Evolutionary conservation across 2,797 vertebrate genomes (phyloP).

Genomic region (Notoglanidium macrostoma): DNA sequence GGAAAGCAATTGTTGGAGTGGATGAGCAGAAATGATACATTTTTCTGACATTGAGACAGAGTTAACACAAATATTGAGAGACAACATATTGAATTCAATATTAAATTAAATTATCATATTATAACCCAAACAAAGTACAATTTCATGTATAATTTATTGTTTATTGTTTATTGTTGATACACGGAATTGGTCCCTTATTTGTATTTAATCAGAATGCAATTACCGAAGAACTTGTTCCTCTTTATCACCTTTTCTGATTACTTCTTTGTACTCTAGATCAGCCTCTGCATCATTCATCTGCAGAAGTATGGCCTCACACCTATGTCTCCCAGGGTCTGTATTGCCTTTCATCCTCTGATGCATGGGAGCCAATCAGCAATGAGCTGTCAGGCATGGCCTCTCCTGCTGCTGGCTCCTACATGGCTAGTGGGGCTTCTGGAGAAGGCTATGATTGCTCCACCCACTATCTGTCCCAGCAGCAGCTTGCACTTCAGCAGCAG

Average conservation of each 20-base stretch:
- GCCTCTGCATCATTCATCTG: slow-evolving; percentile 87
- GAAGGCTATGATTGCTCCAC: slow-evolving; percentile 86
- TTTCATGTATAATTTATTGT: background rate
- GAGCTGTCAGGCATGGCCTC: slow-evolving; percentile 92
- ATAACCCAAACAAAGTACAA: background rate
- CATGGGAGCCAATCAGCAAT: slow-evolving; percentile 91
- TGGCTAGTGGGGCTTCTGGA: slow-evolving; percentile 75
- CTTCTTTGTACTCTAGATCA: slow-evolving; percentile 72
- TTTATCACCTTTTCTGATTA: slow-evolving; percentile 1
- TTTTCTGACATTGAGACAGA: background rate
- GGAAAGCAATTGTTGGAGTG: background rate
- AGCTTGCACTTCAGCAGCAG: slow-evolving; percentile 76
- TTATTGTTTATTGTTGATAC: background rate
- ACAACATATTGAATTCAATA: background rate
- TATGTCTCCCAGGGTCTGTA: slow-evolving; percentile 98
- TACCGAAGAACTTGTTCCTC: background rate
- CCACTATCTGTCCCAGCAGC: slow-evolving; percentile 81
- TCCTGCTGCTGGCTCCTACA: slow-evolving; percentile 86
- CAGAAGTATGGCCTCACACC: slow-evolving; percentile 95
- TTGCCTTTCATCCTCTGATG: slow-evolving; percentile 93
- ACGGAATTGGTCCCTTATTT: background rate
- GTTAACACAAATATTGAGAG: background rate
- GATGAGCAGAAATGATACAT: background rate
- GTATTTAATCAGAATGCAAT: background rate
- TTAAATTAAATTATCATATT: background rate